Conservation (phyloP, 1,140 invertebrate genomes). For the Camponotus pennsylvanicus region DNA sequence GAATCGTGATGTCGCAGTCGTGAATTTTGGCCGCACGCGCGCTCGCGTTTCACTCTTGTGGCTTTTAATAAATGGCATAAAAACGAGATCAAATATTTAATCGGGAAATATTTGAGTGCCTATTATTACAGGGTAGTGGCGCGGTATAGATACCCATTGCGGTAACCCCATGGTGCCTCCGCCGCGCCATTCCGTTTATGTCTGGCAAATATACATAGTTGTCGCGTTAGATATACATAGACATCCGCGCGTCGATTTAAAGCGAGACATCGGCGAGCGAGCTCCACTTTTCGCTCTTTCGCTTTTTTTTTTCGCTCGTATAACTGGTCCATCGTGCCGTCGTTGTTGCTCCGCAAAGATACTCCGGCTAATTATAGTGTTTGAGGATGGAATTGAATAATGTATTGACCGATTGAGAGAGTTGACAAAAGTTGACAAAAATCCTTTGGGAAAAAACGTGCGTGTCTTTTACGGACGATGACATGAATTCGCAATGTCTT, state of each 20-base stretch:
- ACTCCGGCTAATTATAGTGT: constrained; percentile 53
- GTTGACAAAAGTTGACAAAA: constrained; percentile 19
- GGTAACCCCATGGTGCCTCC: constrained; percentile 72
- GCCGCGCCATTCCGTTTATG: constrained; percentile 78
- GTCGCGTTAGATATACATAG: constrained; percentile 74
- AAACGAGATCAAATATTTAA: constrained; percentile 83
- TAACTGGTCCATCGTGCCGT: constrained; percentile 9
- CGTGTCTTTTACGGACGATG: not conserved
- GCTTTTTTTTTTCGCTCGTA: constrained; percentile 41
- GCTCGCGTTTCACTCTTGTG: constrained; percentile 70
- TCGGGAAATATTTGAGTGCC: constrained; percentile 82
- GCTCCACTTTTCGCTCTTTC: constrained; percentile 55
- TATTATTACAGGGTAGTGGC: constrained; percentile 79
- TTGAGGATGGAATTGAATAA: constrained; percentile 50
- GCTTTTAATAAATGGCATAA: constrained; percentile 83
- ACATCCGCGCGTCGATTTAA: constrained; percentile 76
- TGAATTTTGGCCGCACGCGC: constrained; percentile 56
- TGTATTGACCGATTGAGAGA: constrained; percentile 30
- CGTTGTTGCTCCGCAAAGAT: constrained; percentile 44
- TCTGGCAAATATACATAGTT: constrained; percentile 80
- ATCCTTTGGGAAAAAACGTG: constrained; percentile 18
- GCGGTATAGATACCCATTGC: constrained; percentile 73
- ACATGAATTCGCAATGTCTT: not conserved
- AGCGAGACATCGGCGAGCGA: constrained; percentile 68
- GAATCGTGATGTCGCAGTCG: constrained; percentile 13